Conservation (phyloP, 2,888 invertebrate genomes). For the Tachina fera region DNA sequence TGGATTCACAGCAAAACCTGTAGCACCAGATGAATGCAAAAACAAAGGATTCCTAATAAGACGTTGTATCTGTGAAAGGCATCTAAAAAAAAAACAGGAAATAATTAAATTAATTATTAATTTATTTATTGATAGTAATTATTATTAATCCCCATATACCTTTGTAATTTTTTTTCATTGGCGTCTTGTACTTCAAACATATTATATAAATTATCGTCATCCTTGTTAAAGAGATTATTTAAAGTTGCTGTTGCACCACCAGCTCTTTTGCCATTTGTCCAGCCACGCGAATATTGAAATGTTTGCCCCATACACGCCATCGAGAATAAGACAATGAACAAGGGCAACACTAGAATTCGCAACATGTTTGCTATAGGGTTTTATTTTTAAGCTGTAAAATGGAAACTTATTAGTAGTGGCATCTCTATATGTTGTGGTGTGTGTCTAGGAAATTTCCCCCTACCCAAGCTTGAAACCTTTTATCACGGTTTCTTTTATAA, state of each 20-base stretch:
- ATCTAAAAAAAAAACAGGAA: slow-evolving; percentile 73
- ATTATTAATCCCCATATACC: slow-evolving; percentile 73
- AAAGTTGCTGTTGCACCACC: slow-evolving; percentile 12
- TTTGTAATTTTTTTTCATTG: slow-evolving; percentile 78
- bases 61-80: slow-evolving; percentile 79
- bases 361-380: slow-evolving; percentile 73
- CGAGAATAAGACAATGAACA: slow-evolving; percentile 77
- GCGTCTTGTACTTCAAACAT: slow-evolving; percentile 78
- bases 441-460: neutral
- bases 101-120: slow-evolving; percentile 29
- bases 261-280: slow-evolving; percentile 89
- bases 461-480: neutral
- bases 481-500: neutral
- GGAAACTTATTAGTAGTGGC: neutral
- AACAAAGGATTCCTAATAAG: slow-evolving; percentile 77
- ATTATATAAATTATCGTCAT: slow-evolving; percentile 76
- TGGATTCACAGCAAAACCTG: slow-evolving; percentile 71
- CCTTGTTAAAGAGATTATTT: slow-evolving; percentile 69
- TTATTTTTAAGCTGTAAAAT: slow-evolving; percentile 4
- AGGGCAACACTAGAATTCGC: slow-evolving; percentile 75
- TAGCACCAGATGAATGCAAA: slow-evolving; percentile 72
- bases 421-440: slow-evolving; percentile 1
- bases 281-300: slow-evolving; percentile 90
- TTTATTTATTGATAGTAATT: neutral
- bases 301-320: slow-evolving; percentile 85